Evolutionary conservation across 1,140 invertebrate genomes (phyloP).

Genomic region (Caenorhabditis tropicalis): DNA sequence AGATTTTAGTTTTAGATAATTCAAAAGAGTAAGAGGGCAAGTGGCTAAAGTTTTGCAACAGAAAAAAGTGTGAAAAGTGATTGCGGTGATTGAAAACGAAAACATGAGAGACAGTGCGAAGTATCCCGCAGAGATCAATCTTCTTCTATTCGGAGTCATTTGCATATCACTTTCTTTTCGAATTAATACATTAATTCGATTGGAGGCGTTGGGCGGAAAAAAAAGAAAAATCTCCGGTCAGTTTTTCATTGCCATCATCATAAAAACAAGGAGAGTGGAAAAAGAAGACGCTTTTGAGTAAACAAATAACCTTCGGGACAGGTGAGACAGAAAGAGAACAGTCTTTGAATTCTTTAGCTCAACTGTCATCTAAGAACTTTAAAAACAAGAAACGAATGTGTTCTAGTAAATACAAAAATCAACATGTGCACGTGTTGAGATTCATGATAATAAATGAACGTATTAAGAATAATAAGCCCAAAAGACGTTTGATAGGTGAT

Average conservation of each 20-base stretch:
- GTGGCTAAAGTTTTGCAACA: neutral
- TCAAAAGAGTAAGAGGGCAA: neutral
- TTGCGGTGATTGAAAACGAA: neutral
- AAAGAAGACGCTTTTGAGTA: neutral
- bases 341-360: too few relatives aligned
- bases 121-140: neutral
- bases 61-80: too few relatives aligned
- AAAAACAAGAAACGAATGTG: too few relatives aligned
- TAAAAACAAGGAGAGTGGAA: neutral
- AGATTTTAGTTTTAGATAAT: neutral
- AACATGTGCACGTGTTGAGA: too few relatives aligned
- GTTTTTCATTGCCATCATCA: neutral
- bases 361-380: too few relatives aligned
- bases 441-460: too few relatives aligned
- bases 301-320: neutral
- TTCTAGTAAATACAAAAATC: too few relatives aligned
- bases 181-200: conserved; percentile 4
- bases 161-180: conserved; percentile 43
- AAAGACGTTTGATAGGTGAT: too few relatives aligned
- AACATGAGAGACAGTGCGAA: neutral
- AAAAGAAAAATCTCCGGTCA: neutral
- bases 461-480: too few relatives aligned
- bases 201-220: neutral
- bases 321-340: too few relatives aligned
- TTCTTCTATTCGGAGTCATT: neutral